Percentiles rank a stretch among this genome's conserved stretches.
These are phyloP conservation scores for Sphenodon punctatus DNA, from an alignment of 2,797 vertebrate genomes.

Conservation along the genomic window DNA sequence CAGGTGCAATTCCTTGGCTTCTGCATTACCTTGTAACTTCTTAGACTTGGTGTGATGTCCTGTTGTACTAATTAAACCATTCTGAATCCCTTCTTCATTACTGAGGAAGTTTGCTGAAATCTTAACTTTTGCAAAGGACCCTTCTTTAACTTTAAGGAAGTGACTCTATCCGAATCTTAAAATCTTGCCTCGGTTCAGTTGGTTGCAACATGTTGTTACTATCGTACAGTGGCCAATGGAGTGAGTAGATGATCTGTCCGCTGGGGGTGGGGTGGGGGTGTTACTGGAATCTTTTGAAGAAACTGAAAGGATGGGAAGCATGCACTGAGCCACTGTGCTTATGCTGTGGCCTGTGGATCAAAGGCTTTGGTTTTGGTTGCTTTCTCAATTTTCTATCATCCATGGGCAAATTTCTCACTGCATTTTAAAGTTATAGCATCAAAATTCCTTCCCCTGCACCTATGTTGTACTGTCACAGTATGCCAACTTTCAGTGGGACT, in stretches of 20 bases:
- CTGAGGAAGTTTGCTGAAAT: background rate
- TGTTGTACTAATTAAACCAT: too few species aligned
- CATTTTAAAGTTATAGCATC: slow-evolving; percentile 31
- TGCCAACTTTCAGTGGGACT: background rate
- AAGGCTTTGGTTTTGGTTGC: background rate
- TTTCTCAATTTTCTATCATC: background rate
- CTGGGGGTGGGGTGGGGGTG: too few species aligned
- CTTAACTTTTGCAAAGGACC: too few species aligned
- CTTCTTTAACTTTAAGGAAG: too few species aligned
- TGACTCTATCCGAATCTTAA: too few species aligned
- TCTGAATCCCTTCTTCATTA: background rate
- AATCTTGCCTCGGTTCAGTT: too few species aligned
- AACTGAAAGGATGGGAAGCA: too few species aligned
- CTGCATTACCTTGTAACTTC: background rate
- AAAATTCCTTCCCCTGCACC: slow-evolving; percentile 22
- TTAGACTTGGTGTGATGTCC: too few species aligned
- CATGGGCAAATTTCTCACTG: slow-evolving; percentile 42
- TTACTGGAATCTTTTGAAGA: too few species aligned
- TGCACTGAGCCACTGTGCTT: slow-evolving; percentile 17
- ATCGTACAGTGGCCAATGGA: too few species aligned
- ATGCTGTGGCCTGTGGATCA: slow-evolving; percentile 5
- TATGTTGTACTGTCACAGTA: background rate
- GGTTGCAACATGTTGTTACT: too few species aligned
- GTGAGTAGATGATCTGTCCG: too few species aligned
- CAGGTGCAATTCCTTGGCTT: background rate